phyloP scores from a whole-genome alignment of 2,888 invertebrate genomes.

The Oxycera nigricornis region DNA sequence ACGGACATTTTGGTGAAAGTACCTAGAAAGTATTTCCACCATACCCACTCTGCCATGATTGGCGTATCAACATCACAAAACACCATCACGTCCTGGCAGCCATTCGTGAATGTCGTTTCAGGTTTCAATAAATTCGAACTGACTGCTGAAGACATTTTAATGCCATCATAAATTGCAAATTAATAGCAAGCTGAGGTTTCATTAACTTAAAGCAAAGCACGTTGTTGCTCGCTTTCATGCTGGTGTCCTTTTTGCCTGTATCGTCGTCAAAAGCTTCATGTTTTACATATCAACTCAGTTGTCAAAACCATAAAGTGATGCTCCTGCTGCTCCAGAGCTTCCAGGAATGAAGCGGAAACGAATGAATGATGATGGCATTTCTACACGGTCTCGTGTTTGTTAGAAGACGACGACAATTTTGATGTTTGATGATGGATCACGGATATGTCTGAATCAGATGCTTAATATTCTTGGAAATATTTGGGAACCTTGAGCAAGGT shows the following conservation, averaged over 20 bases:
- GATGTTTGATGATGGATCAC: conserved; percentile 9
- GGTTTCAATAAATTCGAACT: conserved; percentile 32
- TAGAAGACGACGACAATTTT: neutral
- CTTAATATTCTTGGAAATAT: conserved; percentile 23
- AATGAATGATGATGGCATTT: conserved; percentile 21
- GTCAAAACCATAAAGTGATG: conserved; percentile 8
- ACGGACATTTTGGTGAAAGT: no score
- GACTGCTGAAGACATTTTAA: conserved; percentile 23
- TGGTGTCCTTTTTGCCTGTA: no score
- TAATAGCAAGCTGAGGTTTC: conserved; percentile 17
- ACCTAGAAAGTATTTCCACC: no score
- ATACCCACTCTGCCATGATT: no score
- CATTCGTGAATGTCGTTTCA: conserved; percentile 22
- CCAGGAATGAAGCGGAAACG: neutral
- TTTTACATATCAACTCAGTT: conserved; percentile 18
- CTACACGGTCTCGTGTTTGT: neutral
- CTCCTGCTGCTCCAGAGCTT: neutral
- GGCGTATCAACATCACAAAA: no score
- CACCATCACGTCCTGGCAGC: neutral
- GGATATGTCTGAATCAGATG: conserved; percentile 12
- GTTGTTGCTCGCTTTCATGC: no score
- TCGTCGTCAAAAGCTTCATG: neutral
- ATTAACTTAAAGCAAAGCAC: neutral
- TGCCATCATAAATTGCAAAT: conserved; percentile 30
- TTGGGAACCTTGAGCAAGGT: no score